These are phyloP conservation scores for Pteropus rufus DNA, from an alignment of 2,797 vertebrate species.

Conservation along the genomic window DNA sequence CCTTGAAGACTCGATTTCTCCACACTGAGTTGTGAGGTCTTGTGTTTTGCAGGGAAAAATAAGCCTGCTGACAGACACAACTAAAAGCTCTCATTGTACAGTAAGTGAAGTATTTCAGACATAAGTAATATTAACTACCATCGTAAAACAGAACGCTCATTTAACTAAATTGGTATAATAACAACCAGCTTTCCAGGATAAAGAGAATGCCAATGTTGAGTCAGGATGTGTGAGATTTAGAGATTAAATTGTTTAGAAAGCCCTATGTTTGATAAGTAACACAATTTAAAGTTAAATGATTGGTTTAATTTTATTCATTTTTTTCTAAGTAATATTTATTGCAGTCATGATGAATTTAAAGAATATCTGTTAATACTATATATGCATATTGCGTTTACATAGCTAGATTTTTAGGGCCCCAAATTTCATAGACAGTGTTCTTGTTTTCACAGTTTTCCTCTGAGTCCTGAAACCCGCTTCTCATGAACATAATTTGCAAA, in stretches of 20 bases:
- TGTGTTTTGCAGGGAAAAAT: neutral
- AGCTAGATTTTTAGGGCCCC: neutral
- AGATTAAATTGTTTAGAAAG: neutral
- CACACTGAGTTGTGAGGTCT: neutral
- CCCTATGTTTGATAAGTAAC: neutral
- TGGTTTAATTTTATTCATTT: neutral
- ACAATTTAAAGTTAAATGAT: neutral
- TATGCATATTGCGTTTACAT: neutral
- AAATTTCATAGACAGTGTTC: neutral
- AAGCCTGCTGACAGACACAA: neutral
- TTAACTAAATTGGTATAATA: neutral
- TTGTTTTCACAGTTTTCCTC: neutral
- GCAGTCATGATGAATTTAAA: neutral
- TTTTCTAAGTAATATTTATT: neutral
- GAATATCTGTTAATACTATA: neutral
- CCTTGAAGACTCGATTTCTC: neutral
- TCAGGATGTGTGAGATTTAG: neutral
- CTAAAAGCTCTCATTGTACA: neutral
- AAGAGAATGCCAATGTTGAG: neutral
- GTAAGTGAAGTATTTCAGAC: neutral
- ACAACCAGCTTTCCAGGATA: neutral
- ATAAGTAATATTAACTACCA: neutral
- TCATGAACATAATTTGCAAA: neutral
- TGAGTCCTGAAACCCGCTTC: neutral
- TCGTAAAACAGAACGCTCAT: neutral